phyloP scores from a whole-genome alignment of 2,888 invertebrate species.

The Clivina fossor region DNA sequence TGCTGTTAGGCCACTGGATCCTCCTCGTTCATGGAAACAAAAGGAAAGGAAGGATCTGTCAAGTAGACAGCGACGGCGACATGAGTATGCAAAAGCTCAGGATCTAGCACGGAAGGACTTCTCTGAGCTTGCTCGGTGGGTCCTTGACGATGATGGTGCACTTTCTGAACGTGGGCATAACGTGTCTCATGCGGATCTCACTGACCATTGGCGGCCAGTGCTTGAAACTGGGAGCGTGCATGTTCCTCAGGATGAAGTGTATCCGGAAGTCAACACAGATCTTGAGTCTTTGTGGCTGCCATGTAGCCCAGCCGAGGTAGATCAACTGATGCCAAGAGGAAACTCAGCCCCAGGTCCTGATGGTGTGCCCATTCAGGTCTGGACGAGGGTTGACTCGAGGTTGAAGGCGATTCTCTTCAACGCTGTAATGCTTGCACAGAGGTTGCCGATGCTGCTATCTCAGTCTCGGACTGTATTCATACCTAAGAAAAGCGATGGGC shows the following conservation, averaged over 20 bases:
- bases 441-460: background rate
- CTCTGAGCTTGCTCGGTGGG: no score
- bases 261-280: background rate
- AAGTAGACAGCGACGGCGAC: background rate
- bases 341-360: background rate
- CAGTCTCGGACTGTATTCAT: conserved; percentile 14
- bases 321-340: background rate
- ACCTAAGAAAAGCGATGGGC: conserved; percentile 5
- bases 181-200: conserved; percentile 38
- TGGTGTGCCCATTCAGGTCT: background rate
- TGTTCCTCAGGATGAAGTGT: background rate
- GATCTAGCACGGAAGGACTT: background rate
- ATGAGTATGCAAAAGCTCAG: background rate
- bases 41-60: no score
- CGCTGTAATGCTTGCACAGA: background rate
- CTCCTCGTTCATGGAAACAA: no score
- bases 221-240: conserved; percentile 35
- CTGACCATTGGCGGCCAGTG: conserved; percentile 39
- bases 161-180: conserved; percentile 30
- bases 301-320: background rate
- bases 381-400: background rate
- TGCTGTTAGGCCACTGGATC: no score
- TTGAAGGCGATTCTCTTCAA: background rate
- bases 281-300: background rate
- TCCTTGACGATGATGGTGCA: no score